Percentiles rank a stretch among this genome's conserved stretches.
Conservation (phyloP, 2,113 vertebrate species). For the Hoplias malabaricus region DNA sequence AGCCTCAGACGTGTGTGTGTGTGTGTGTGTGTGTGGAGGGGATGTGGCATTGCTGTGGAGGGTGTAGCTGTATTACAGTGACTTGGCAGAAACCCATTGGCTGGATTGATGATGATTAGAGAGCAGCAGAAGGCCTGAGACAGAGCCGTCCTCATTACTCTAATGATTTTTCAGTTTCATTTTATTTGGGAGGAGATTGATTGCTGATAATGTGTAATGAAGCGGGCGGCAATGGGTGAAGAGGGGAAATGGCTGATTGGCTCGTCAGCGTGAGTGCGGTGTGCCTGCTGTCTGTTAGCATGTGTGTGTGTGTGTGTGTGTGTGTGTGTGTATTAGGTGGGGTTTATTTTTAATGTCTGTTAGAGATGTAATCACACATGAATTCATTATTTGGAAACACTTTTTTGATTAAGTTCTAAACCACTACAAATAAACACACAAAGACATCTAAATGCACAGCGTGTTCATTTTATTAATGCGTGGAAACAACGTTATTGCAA, state of each 20-base stretch:
- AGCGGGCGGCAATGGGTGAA: slow-evolving; percentile 14
- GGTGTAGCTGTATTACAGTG: slow-evolving; percentile 25
- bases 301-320: slow-evolving; percentile 2
- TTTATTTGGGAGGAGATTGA: slow-evolving; percentile 50
- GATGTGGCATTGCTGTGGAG: slow-evolving; percentile 38
- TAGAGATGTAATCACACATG: neutral
- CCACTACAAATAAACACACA: neutral
- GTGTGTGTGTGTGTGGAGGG: neutral
- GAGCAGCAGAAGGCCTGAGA: slow-evolving; percentile 16
- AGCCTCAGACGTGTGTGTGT: neutral
- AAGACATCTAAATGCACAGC: too few species aligned
- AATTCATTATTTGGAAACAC: neutral
- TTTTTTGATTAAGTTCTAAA: neutral
- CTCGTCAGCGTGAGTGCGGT: slow-evolving; percentile 5
- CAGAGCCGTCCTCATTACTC: slow-evolving; percentile 33
- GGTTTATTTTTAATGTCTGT: slow-evolving; percentile 12
- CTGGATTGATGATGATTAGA: slow-evolving; percentile 31
- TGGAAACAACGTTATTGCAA: too few species aligned
- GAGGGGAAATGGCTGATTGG: slow-evolving; percentile 32
- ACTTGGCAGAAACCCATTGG: slow-evolving; percentile 12
- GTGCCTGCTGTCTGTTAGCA: slow-evolving; percentile 17
- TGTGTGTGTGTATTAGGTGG: slow-evolving; percentile 7
- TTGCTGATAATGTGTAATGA: slow-evolving; percentile 48
- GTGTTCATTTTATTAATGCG: too few species aligned
- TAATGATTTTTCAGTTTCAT: slow-evolving; percentile 45